Evolutionary conservation across 2,888 invertebrate genomes (phyloP), one percentile per base, ranked within the genome.

Genomic region (Zygogramma bicolorata): DNA sequence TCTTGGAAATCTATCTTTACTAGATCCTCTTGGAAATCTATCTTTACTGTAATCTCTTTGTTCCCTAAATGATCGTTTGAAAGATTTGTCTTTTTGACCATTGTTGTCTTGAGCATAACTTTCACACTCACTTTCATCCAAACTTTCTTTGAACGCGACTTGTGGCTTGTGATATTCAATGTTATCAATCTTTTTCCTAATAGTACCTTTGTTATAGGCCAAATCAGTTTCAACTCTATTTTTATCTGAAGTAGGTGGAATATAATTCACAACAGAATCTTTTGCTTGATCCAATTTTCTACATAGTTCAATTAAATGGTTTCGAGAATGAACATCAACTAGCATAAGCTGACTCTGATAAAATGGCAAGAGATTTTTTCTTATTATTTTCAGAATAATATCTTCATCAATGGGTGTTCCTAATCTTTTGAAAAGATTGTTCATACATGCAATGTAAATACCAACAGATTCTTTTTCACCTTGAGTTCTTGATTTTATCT

Each of bases 381-480:
- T 22, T 3, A 72, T 53, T 13, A 69, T 38, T 65, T 58, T 72
- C 3, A 72, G 42, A 27, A 69, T 42, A 13, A 65, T 18, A 25
- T 62, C 40, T 20, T 68, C 68, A 10, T 34, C 53, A 6, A 72
- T 57, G 7, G 15, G n/a, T 34, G 58, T 63, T n/a, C 68, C 62
- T 8, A 69, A 49, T 31, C 68, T 60, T 53, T 27, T n/a, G 15
- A 68, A 69, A 8, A 63, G 27, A 10, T 46, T 42, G 10, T 31
- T 20, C 68, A 71, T 71, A 6, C n/a, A 20, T 22, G 68, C 38
- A n/a, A 69, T 10, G 31, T 69, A 71, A 20, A 71, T 57, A 2
- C 67, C 71, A 57, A 68, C 62, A 1, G 71, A 63, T n/a, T 70
- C 65, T 8, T 70, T 58, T 34, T n/a, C n/a, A n/a, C 65, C 70